A percentile compares a stretch with the other conserved stretches of the same genome.
Evolutionary conservation across 92 coral and sea anemone genomes (phyloP).

Genomic region (Muricea muricata): DNA sequence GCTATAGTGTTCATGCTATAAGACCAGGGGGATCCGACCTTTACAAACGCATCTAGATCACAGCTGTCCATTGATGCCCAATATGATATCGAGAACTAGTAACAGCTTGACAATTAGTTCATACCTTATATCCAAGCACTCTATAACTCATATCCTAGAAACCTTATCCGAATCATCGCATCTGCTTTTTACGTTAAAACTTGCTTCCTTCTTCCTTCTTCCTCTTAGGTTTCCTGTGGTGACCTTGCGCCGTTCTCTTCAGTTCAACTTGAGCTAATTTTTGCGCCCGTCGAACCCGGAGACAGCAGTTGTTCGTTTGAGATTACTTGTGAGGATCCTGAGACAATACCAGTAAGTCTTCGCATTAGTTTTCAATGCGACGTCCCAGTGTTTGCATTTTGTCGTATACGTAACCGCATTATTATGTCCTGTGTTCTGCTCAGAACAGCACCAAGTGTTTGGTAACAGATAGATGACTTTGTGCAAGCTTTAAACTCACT

Average conservation of each 20-base stretch:
- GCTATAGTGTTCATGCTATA: too few species aligned
- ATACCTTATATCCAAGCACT: too few species aligned
- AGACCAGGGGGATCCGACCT: too few species aligned
- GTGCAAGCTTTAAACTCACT: not conserved
- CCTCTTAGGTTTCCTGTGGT: constrained; percentile 70
- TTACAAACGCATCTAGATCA: too few species aligned
- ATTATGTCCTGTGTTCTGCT: not conserved
- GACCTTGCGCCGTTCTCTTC: constrained; percentile 84
- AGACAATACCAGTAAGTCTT: constrained; percentile 88
- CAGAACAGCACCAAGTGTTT: too few species aligned
- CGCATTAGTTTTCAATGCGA: too few species aligned
- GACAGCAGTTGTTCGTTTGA: constrained; percentile 81
- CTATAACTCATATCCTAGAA: too few species aligned
- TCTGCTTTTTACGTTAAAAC: not conserved
- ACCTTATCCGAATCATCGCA: too few species aligned
- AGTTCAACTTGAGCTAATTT: constrained; percentile 81
- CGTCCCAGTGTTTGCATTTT: too few species aligned
- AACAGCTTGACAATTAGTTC: too few species aligned
- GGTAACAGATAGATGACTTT: not conserved
- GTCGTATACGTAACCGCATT: not conserved
- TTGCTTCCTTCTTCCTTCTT: not conserved
- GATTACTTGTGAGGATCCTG: constrained; percentile 81
- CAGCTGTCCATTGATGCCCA: too few species aligned
- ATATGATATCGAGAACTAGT: too few species aligned
- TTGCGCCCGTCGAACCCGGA: constrained; percentile 89